Evolutionary conservation across 2,888 invertebrate genomes (phyloP), one percentile per base, ranked within the genome.

Genomic region (Callosobruchus maculatus): DNA sequence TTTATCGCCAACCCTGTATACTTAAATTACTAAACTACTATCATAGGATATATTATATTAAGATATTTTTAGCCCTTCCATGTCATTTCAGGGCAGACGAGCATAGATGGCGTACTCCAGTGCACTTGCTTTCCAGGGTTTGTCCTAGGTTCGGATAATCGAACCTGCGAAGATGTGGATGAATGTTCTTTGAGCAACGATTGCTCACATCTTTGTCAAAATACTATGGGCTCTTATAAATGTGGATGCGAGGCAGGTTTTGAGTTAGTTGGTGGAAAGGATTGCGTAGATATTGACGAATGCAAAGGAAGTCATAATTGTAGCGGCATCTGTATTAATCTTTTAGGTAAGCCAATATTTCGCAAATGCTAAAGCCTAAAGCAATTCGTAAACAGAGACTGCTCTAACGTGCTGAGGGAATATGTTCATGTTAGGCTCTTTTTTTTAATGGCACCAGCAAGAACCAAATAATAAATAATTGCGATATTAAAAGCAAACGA

Each of bases 201-300:
- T 26, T 90, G 90, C 80, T 88, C 88, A 0, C 89, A 90, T 79
- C 84, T 84, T 70, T 91, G 91, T 80, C 82, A 87, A 70, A 91
- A 91, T 82, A 85, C 85, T 3, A 83, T 88, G 0, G 92, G 92
- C 0, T 87, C 88, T 21, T 91, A 89, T 78, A 86, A 87, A 72
- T 92, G 92, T 80, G 84, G 85, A n/a, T 92, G 92, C 79, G 89
- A 89, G 0, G 73, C 83, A n/a, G 89, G 89, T 0, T 91, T 88
- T 71, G 81, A 84, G 26, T 82, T 89, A 72, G 80, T 86, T 68
- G 76, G 80, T 2, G 82, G 85, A 73, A 77, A 77, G 18, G 78
- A 74, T 67, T 88, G 88, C 73, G 73, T 81, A 30, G 86, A 87
- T 73, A 79, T 87, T 13, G 83, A 88, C 76, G 88, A 88, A 75